A percentile compares a stretch with the other conserved stretches of the same genome.
These are phyloP conservation scores for Chaetura pelagica DNA, from an alignment of 2,113 vertebrate species.

Conservation along the genomic window DNA sequence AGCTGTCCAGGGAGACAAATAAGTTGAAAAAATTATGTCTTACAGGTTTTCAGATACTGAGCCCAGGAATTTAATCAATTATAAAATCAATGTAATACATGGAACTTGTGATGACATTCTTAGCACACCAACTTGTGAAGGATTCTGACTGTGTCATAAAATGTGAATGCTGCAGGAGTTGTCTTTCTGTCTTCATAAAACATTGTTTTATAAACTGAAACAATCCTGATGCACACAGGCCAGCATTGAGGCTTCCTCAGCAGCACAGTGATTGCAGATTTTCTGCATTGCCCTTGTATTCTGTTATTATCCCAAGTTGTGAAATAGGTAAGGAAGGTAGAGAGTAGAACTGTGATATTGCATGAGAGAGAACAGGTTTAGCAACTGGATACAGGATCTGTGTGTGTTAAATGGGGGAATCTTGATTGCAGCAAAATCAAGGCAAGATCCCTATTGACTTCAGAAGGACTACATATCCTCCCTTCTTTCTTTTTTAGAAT, in stretches of 20 bases:
- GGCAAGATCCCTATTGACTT: background rate
- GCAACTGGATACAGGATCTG: background rate
- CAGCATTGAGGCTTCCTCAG: background rate
- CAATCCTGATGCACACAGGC: background rate
- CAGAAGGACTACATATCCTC: background rate
- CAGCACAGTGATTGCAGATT: background rate
- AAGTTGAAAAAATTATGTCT: conserved; percentile 61
- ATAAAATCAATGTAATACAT: conserved; percentile 66
- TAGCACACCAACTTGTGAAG: conserved; percentile 7
- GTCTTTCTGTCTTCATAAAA: background rate
- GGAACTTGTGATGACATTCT: conserved; percentile 51
- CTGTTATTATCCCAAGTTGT: background rate
- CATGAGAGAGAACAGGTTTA: background rate
- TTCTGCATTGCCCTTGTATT: background rate
- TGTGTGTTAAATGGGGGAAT: background rate
- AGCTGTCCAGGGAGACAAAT: conserved; percentile 63
- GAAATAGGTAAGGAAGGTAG: background rate
- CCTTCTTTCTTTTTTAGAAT: background rate
- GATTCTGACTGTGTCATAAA: conserved; percentile 3
- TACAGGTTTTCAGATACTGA: conserved; percentile 62
- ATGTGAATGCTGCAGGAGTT: background rate
- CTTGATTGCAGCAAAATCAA: background rate
- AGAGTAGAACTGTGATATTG: background rate
- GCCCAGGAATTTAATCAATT: conserved; percentile 58
- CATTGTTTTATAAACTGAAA: background rate